Evolutionary conservation across 2,797 vertebrate species (phyloP).

Genomic region (Morus bassanus): DNA sequence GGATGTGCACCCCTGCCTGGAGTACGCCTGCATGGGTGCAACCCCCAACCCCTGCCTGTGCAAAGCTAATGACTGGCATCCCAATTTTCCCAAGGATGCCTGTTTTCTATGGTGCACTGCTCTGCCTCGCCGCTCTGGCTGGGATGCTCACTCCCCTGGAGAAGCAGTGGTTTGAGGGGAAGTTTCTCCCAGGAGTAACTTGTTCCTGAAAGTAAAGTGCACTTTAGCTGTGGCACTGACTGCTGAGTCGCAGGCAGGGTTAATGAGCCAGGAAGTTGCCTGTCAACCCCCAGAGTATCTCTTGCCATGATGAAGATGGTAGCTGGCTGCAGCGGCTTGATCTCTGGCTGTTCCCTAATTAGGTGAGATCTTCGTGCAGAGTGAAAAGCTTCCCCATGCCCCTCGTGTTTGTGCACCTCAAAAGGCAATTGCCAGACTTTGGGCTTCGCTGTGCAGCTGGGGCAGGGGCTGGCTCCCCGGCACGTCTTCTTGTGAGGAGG

Average conservation of each 20-base stretch:
- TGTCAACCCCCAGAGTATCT: conserved; percentile 3
- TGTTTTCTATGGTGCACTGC: not conserved
- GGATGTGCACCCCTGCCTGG: not conserved
- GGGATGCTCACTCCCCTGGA: accelerated
- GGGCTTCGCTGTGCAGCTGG: accelerated
- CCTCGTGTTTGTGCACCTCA: not conserved
- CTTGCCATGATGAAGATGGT: not conserved
- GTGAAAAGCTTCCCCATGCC: not conserved
- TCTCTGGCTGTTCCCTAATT: not conserved
- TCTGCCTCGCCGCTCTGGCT: not conserved
- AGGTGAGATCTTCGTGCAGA: not conserved
- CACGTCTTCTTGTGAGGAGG: not conserved
- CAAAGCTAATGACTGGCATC: not conserved
- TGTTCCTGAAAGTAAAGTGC: not conserved
- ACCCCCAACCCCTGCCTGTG: not conserved
- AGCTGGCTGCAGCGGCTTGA: not conserved
- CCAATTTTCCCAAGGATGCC: accelerated
- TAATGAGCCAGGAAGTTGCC: conserved; percentile 4
- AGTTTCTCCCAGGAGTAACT: not conserved
- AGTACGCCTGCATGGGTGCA: accelerated
- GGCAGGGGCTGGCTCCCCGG: not conserved
- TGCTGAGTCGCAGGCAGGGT: not conserved
- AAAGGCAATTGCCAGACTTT: not conserved
- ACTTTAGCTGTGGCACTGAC: not conserved
- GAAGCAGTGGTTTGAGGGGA: not conserved